Evolutionary conservation across 2,113 vertebrate genomes (phyloP).

Genomic region (Propithecus coquereli): DNA sequence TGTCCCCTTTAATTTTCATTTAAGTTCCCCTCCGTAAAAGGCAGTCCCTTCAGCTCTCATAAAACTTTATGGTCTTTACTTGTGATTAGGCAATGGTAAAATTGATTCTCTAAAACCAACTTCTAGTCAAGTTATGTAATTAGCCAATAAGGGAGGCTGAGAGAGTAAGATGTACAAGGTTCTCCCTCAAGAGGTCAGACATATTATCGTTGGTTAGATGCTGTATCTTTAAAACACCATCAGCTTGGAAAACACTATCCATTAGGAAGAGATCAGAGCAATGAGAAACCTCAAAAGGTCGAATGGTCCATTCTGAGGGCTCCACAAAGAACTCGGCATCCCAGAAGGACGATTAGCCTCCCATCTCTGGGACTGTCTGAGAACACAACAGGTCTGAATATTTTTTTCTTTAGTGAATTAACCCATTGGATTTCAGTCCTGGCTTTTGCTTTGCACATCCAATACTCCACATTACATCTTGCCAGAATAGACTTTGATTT

Average conservation of each 20-base stretch:
- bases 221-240: constrained; percentile 59
- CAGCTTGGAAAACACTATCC: constrained; percentile 53
- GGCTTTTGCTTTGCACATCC: neutral
- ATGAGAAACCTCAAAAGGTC: constrained; percentile 62
- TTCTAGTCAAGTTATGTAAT: constrained; percentile 59
- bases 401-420: constrained; percentile 1
- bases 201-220: constrained; percentile 38
- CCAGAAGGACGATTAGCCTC: constrained; percentile 52
- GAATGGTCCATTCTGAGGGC: neutral
- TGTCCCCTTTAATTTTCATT: constrained; percentile 69
- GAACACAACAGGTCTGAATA: neutral
- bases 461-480: neutral
- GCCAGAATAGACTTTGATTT: neutral
- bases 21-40: constrained; percentile 53
- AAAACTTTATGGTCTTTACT: constrained; percentile 72
- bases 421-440: neutral
- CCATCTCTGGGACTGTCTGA: neutral
- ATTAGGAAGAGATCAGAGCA: constrained; percentile 60
- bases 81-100: constrained; percentile 56
- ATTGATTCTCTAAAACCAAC: constrained; percentile 66
- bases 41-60: constrained; percentile 68
- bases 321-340: neutral
- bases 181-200: constrained; percentile 52
- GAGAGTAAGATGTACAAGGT: neutral
- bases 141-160: constrained; percentile 42